Base-by-base conservation (phyloP, 2,888 invertebrate genomes). In the Heteromurus nitidus region DNA sequence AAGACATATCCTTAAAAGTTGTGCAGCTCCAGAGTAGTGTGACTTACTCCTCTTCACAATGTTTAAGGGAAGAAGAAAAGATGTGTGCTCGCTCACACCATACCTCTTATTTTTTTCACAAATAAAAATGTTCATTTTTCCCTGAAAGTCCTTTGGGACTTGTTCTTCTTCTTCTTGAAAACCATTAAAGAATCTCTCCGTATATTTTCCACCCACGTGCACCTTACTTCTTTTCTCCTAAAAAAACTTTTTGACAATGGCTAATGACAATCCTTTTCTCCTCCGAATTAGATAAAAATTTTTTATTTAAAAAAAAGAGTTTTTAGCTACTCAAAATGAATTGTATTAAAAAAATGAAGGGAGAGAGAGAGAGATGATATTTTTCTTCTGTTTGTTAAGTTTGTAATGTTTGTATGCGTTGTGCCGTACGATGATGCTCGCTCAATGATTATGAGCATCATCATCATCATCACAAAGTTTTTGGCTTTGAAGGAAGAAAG, bases 131-230 rank as follows among this genome's bases (percentile, higher is more conserved):
- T n/a, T n/a, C n/a, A n/a, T n/a, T n/a, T n/a, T n/a, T n/a, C n/a
- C n/a, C n/a, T 36, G 9, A 36, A 36, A 36, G 9, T 36, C 36
- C 36, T 36, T 36, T 13, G 7, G 36, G 36, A 36, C 47, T 60
- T 30, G 20, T 50, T 5, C 50, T 50, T 9, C 62, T 22, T 47
- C 47, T 47, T 36, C n/a, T n/a, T n/a, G n/a, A n/a, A n/a, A n/a
- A n/a, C n/a, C n/a, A n/a, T n/a, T n/a, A n/a, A n/a, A n/a, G n/a
- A n/a, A 26, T 67, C n/a, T 67, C 20, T 67, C n/a, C n/a, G n/a
- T n/a, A n/a, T n/a, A n/a, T 65, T 53, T 58, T 74, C 79, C 79
- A 80, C 79, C 79, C 72, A 80, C 79, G 79, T 80, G 79, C 72
- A 80, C 53, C 24, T 28, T 26, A 16, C 44, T 60, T 76, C 44